Percentiles rank a stretch among this genome's conserved stretches.
Conservation (phyloP, 2,888 invertebrate species). For the Catocala sponsa region DNA sequence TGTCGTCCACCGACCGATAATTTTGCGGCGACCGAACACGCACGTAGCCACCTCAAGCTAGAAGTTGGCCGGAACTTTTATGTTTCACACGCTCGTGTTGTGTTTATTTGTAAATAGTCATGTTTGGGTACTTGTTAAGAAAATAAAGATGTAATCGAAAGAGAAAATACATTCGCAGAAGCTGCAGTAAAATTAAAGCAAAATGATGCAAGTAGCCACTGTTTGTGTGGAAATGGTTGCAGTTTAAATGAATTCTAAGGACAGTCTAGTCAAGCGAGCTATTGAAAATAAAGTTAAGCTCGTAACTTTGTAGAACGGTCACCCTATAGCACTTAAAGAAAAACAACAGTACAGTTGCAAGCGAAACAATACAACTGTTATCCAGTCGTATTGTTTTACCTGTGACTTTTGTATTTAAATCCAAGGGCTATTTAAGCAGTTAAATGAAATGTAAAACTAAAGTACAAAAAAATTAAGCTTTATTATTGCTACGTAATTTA, state of each 20-base stretch:
- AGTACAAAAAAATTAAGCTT: too few relatives aligned
- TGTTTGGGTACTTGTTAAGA: conserved; percentile 25
- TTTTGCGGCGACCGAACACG: conserved; percentile 46
- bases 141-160: conserved; percentile 16
- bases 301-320: conserved; percentile 4
- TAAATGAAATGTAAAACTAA: too few relatives aligned
- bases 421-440: conserved; percentile 1
- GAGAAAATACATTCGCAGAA: conserved; percentile 9
- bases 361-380: conserved; percentile 5
- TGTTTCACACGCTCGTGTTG: conserved; percentile 43
- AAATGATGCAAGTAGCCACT: neutral
- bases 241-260: neutral
- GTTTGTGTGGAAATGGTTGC: neutral
- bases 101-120: conserved; percentile 48
- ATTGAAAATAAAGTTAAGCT: conserved; percentile 11
- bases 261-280: conserved; percentile 1
- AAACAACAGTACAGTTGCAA: conserved; percentile 4
- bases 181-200: conserved; percentile 2
- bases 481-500: too few relatives aligned
- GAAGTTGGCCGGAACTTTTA: conserved; percentile 53
- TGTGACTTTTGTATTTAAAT: conserved; percentile 6
- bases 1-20: conserved; percentile 30
- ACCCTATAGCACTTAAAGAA: neutral
- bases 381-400: conserved; percentile 5
- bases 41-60: conserved; percentile 46